These are phyloP conservation scores for Molossus alvarezi DNA, from an alignment of 2,797 vertebrate genomes.

Conservation along the genomic window DNA sequence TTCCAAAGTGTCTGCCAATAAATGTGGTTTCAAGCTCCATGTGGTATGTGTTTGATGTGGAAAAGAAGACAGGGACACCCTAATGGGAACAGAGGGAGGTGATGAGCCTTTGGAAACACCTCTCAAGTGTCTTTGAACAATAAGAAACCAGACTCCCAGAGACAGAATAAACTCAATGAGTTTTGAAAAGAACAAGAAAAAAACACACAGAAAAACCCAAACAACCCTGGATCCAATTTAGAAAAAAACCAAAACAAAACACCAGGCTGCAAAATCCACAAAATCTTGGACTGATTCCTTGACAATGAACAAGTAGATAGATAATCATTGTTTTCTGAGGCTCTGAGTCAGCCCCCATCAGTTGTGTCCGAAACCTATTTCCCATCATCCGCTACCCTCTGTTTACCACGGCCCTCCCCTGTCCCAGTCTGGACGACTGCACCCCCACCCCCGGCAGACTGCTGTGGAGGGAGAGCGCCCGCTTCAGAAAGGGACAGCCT, in stretches of 20 bases:
- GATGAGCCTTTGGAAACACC: not conserved
- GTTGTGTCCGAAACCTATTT: not conserved
- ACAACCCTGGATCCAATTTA: not conserved
- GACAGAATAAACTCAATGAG: conserved; percentile 12
- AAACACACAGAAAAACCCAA: not conserved
- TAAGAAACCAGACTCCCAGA: not conserved
- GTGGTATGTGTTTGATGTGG: conserved; percentile 9
- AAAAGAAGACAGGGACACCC: not conserved
- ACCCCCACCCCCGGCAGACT: not conserved
- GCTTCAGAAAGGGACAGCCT: not conserved
- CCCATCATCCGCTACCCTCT: not conserved
- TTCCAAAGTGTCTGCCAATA: not conserved
- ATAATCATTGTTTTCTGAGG: not conserved
- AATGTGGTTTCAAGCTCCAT: conserved; percentile 7
- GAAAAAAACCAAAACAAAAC: not conserved
- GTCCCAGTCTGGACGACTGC: not conserved
- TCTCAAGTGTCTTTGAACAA: not conserved
- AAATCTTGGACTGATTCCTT: conserved; percentile 27
- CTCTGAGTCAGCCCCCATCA: not conserved
- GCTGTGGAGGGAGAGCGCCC: not conserved
- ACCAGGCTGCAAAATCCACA: not conserved
- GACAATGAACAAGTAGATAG: not conserved
- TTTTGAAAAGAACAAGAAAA: conserved; percentile 46
- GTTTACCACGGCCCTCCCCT: not conserved
- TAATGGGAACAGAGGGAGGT: not conserved